phyloP scores from a whole-genome alignment of 2,797 vertebrate species.

The Antrozous pallidus region DNA sequence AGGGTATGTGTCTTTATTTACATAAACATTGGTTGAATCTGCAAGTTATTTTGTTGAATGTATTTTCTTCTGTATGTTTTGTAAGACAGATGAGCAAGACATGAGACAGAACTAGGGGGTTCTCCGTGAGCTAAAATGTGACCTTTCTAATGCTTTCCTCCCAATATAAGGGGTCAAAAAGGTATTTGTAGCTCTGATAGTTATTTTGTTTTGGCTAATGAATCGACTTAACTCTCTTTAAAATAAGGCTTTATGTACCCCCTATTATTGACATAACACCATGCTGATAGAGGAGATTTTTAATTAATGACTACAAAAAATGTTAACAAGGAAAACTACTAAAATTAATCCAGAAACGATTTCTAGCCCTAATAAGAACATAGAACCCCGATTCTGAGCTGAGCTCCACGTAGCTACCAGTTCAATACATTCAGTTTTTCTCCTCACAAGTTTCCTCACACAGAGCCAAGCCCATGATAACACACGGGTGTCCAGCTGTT shows the following conservation, averaged over 20 bases:
- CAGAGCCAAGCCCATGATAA: not conserved
- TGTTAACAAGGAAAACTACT: not conserved
- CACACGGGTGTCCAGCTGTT: not conserved
- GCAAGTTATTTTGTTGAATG: not conserved
- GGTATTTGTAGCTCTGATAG: not conserved
- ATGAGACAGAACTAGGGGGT: not conserved
- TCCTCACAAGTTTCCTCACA: not conserved
- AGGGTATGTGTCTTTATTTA: not conserved
- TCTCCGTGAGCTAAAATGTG: not conserved
- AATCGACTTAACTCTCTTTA: not conserved
- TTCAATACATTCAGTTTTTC: not conserved
- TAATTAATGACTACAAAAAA: not conserved
- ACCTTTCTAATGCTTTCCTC: not conserved
- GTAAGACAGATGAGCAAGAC: not conserved
- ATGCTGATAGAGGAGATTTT: not conserved
- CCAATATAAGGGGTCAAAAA: not conserved
- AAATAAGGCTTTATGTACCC: not conserved
- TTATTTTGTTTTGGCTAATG: not conserved
- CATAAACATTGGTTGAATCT: not conserved
- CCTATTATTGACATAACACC: not conserved
- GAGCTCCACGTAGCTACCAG: not conserved
- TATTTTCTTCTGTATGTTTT: not conserved
- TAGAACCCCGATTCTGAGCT: not conserved
- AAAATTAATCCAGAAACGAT: not conserved
- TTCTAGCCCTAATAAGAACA: not conserved